A percentile compares a stretch with the other conserved stretches of the same genome.
Conservation (phyloP, 2,888 invertebrate species). For the Trissonchulus latispiculum region DNA sequence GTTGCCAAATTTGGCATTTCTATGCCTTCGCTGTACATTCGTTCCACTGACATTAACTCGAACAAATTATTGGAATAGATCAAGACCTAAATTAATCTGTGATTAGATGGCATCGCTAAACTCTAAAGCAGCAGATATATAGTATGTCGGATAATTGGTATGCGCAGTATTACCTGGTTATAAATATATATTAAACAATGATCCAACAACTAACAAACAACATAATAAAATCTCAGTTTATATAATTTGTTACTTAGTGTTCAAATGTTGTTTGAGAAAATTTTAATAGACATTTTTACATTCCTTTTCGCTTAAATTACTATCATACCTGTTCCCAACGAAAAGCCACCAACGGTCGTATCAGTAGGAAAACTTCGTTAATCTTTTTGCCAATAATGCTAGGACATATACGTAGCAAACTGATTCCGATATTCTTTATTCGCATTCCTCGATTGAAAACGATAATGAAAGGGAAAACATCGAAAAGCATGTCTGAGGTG, state of each 20-base stretch:
- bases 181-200: no score
- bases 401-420: slow-evolving; percentile 75
- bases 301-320: no score
- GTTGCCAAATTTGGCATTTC: slow-evolving; percentile 17
- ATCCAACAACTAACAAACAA: no score
- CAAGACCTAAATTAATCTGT: slow-evolving; percentile 61
- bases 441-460: slow-evolving; percentile 66
- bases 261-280: no score
- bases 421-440: slow-evolving; percentile 50
- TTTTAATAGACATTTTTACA: no score
- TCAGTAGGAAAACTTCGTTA: slow-evolving; percentile 79
- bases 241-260: no score
- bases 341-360: slow-evolving; percentile 82
- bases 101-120: no score
- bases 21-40: slow-evolving; percentile 43
- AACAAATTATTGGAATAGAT: slow-evolving; percentile 93
- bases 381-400: slow-evolving; percentile 77
- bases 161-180: no score
- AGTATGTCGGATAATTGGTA: no score
- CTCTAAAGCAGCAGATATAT: no score
- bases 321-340: slow-evolving; percentile 74
- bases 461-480: slow-evolving; percentile 94
- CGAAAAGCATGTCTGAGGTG: slow-evolving; percentile 65
- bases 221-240: no score
- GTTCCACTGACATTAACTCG: slow-evolving; percentile 77